Base-by-base conservation (phyloP, 2,113 vertebrate species). In the Apteryx owenii region DNA sequence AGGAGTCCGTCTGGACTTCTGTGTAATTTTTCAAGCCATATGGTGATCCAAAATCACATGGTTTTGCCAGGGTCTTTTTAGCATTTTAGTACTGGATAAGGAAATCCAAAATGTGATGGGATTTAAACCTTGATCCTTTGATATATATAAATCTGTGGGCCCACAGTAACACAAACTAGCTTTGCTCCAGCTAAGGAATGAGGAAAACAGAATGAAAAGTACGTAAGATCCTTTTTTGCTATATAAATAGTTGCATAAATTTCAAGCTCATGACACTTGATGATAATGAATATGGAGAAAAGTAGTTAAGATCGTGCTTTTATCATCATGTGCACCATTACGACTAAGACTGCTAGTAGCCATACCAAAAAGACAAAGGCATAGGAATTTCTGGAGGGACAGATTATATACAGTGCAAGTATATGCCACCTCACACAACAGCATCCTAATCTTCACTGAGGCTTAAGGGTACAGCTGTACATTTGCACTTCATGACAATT, bases 261-360 rank as follows among this genome's bases (percentile, higher is more conserved):
- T 85, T 97, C 81, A 86, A 70, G 90, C 88, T 91, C 29, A 2
- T 54, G 91, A 70, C 65, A 95, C 65, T 11, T 31, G 40, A 50
- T 61, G 80, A 72, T 81, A 92, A 73, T 53, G 66, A 85, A 95
- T 94, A 89, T 72, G 7, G 65, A 83, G 60, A 93, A 94, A 89
- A 93, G 69, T 44, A 65, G 75, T 77, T 54, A 88, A 69, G 29
- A 60, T 77, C 25, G 7, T 33, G 20, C 44, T 68, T 12, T 76
- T 90, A 77, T 93, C 56, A 84, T 48, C 89, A 76, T 22, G 12
- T 18, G 42, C 28, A 85, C 61, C 84, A 40, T 82, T 65, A 88
- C 64, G 42, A 90, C 54, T 77, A 83, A 86, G 71, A 50, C 3
- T 36, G 65, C 36, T 13, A 62, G 28, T 3, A 77, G 56, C 54